These are phyloP conservation scores for Eufriesea mexicana DNA, from an alignment of 1,140 invertebrate species.

Conservation along the genomic window DNA sequence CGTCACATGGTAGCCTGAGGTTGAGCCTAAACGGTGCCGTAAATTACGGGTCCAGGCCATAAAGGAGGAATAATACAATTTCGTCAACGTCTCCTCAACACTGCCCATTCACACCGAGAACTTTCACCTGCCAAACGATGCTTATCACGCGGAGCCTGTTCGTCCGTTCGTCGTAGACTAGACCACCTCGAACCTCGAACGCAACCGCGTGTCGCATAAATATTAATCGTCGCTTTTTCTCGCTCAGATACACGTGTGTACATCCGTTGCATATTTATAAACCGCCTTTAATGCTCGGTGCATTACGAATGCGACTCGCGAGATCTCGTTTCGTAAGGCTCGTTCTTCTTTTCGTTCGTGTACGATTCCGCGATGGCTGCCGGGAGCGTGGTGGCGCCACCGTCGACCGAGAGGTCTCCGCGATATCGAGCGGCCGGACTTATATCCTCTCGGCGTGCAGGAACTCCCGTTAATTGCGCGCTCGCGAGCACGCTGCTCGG, in stretches of 20 bases:
- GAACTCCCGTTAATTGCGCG: conserved; percentile 62
- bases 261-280: conserved; percentile 41
- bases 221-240: conserved; percentile 27
- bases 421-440: conserved; percentile 42
- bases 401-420: not conserved
- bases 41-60: too few relatives aligned
- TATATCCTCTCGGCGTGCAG: conserved; percentile 40
- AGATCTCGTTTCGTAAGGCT: conserved; percentile 30
- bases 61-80: too few relatives aligned
- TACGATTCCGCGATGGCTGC: not conserved
- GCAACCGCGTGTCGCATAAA: not conserved
- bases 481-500: conserved; percentile 41
- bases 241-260: not conserved
- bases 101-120: too few relatives aligned
- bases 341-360: not conserved
- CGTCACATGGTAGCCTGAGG: too few relatives aligned
- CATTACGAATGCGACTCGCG: conserved; percentile 5
- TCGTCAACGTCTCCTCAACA: too few relatives aligned
- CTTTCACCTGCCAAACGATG: too few relatives aligned
- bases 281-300: conserved; percentile 9
- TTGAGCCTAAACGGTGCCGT: too few relatives aligned
- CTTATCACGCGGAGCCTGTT: too few relatives aligned
- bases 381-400: too few relatives aligned
- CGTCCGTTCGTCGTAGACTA: not conserved
- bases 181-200: not conserved